phyloP scores from a whole-genome alignment of 1,140 invertebrate species.

The Riptortus pedestris region DNA sequence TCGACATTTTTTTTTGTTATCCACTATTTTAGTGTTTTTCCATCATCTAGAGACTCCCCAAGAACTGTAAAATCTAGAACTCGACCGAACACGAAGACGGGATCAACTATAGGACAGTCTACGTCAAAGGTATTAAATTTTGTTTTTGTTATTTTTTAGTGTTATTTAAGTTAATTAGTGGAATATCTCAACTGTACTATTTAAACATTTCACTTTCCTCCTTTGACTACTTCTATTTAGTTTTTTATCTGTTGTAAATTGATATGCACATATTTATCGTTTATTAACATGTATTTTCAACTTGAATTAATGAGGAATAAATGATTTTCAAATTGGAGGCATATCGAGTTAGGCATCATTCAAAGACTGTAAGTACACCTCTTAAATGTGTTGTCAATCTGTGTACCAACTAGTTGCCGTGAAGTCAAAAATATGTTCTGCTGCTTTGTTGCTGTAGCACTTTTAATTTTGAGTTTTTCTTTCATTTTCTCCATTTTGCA shows the following conservation, averaged over 20 bases:
- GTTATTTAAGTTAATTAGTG: not conserved
- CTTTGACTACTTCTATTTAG: too few relatives aligned
- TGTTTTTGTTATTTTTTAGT: too few relatives aligned
- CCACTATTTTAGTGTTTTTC: slow-evolving; percentile 14
- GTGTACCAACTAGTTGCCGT: too few relatives aligned
- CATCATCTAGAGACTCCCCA: slow-evolving; percentile 6
- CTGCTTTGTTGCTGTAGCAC: not conserved
- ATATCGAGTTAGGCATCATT: not conserved
- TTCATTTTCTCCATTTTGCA: not conserved
- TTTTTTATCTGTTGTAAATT: too few relatives aligned
- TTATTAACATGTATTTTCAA: too few relatives aligned
- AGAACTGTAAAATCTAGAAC: slow-evolving; percentile 10
- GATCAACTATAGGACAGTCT: slow-evolving; percentile 21
- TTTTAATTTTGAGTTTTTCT: too few relatives aligned
- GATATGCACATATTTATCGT: too few relatives aligned
- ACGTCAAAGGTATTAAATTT: slow-evolving; percentile 25
- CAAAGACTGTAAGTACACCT: not conserved
- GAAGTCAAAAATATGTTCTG: too few relatives aligned
- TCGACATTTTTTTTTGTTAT: slow-evolving; percentile 4
- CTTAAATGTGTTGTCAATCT: too few relatives aligned
- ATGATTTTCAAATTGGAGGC: slow-evolving; percentile 5
- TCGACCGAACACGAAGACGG: slow-evolving; percentile 18
- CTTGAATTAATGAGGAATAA: too few relatives aligned
- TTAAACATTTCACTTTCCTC: too few relatives aligned
- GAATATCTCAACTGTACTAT: too few relatives aligned